Base-by-base conservation (phyloP, 2,797 vertebrate species). In the Lithobates pipiens region DNA sequence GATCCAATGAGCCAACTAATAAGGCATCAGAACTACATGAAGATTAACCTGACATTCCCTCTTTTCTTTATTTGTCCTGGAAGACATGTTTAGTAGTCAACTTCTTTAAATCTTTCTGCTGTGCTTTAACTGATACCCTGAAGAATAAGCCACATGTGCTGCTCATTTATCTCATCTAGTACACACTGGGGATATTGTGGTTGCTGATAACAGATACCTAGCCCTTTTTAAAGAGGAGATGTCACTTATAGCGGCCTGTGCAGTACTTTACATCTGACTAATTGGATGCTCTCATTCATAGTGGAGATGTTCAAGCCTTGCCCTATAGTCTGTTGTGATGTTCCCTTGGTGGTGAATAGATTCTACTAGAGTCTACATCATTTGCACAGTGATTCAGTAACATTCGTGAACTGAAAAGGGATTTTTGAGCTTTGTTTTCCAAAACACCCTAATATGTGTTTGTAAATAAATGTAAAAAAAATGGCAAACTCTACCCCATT, bases 41-140 rank as follows among this genome's bases (percentile, higher is more conserved):
- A 77, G 85, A 81, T 82, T 86, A 86, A 61, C 67, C 78, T 86
- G 77, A 86, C 73, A 71, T 86, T 68, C 65, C 73, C 50, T 69
- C 10, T 27, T 76, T 79, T 76, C 54, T 68, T 63, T 63, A 23
- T 67, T 29, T 42, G 50, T 34, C 61, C 25, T 72, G 23, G 23
- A 34, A 68, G 54, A 72, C 73, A 82, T 74, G 21, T 75, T 25
- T 10, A 61, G 25, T 21, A 76, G 78, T 69, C 63, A 63, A 70
- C 84, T 50, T 77, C 11, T 81, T 63, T 63, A 77, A 71, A 82
- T 46, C 73, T 77, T 46, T 76, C 73, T 15, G 21, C 73, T 44
- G 21, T 70, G 18, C 71, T 71, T 76, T 86, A 71, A 50, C 44
- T 44, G 42, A 29, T 32, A 42, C 68, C 25, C 73, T 54, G 73